Conservation (phyloP, 2,888 invertebrate genomes). For the Eustalomyia histrio region DNA sequence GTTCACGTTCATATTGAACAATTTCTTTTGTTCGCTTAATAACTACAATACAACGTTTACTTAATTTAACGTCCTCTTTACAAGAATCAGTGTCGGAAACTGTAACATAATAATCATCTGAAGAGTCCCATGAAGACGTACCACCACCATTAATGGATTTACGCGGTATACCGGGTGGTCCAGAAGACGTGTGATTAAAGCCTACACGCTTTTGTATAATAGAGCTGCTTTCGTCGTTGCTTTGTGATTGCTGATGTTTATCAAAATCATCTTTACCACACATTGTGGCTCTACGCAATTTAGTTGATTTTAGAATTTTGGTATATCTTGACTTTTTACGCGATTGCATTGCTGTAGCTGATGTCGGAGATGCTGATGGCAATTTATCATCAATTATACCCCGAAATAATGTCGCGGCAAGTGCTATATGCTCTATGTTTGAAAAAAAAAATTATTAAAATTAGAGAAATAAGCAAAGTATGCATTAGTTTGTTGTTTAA, state of each 20-base stretch:
- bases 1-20: conserved; percentile 47
- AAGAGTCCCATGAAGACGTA: neutral
- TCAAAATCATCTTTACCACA: conserved; percentile 13
- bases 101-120: conserved; percentile 38
- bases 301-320: conserved; percentile 17
- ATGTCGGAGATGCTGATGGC: conserved; percentile 31
- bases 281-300: conserved; percentile 39
- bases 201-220: conserved; percentile 28
- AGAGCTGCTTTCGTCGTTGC: conserved; percentile 11
- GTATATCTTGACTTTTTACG: conserved; percentile 11
- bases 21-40: conserved; percentile 42
- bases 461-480: conserved; percentile 1
- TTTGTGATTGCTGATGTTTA: neutral
- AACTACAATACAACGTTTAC: conserved; percentile 49
- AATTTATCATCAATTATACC: conserved; percentile 32
- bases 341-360: neutral
- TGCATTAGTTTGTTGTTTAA: conserved; percentile 20
- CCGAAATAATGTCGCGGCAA: conserved; percentile 44
- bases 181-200: conserved; percentile 24
- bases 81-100: conserved; percentile 25
- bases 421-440: conserved; percentile 46
- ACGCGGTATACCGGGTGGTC: neutral
- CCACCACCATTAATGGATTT: neutral
- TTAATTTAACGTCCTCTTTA: conserved; percentile 45
- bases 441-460: conserved; percentile 15